Percentiles rank a stretch among this genome's conserved stretches.
Evolutionary conservation across 2,113 vertebrate species (phyloP).

Genomic region (Daphoenositta chrysoptera): DNA sequence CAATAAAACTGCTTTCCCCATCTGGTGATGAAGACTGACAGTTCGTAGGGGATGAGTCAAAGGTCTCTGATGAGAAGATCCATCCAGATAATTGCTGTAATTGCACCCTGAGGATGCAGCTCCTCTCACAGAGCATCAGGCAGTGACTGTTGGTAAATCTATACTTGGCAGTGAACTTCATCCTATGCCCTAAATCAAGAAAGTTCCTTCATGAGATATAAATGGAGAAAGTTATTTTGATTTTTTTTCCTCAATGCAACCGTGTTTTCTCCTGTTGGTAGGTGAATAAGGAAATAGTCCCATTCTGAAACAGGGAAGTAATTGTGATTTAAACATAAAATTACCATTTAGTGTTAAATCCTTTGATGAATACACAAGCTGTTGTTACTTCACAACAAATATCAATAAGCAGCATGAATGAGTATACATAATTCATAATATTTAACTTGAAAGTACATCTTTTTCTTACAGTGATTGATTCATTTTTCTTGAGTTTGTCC

Average conservation of each 20-base stretch:
- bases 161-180: neutral
- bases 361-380: neutral
- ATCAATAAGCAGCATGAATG: neutral
- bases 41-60: neutral
- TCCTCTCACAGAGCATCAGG: neutral
- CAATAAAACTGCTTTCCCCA: neutral
- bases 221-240: neutral
- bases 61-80: conserved; percentile 57
- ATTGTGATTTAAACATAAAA: neutral
- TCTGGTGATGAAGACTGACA: conserved; percentile 40
- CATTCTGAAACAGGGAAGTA: neutral
- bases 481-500: neutral
- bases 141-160: neutral
- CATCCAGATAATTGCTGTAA: conserved; percentile 54
- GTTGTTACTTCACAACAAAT: neutral
- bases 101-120: conserved; percentile 43
- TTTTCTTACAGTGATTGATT: neutral
- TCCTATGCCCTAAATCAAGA: neutral
- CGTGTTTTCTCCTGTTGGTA: neutral
- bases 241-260: neutral
- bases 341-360: neutral
- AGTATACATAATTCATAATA: neutral
- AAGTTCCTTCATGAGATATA: neutral
- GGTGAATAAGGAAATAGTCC: neutral
- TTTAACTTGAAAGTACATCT: neutral